A percentile compares a stretch with the other conserved stretches of the same genome.
These are phyloP conservation scores for Sanderia malayensis DNA, from an alignment of 30 jellyfish, hydroid and myxozoan genomes.

Conservation along the genomic window DNA sequence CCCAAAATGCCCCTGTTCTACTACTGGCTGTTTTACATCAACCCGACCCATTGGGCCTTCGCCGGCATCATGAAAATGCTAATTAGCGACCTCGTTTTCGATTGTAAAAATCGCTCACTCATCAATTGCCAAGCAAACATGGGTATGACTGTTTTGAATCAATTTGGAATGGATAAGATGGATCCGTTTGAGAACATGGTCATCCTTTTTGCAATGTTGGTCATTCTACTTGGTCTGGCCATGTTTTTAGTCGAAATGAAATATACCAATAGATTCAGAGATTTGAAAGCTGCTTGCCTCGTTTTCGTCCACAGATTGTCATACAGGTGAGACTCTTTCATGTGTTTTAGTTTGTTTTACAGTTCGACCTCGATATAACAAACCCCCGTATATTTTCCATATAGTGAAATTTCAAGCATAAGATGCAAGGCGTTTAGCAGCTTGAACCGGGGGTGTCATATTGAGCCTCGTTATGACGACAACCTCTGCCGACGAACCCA, in stretches of 20 bases:
- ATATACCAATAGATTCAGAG: conserved; percentile 24
- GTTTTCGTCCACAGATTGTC: not conserved
- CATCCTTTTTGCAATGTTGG: conserved; percentile 47
- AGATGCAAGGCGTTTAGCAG: no score
- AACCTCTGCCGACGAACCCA: no score
- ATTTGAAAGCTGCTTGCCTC: not conserved
- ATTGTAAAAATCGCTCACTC: conserved; percentile 51
- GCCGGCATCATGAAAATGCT: conserved; percentile 64
- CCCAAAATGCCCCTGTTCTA: conserved; percentile 88
- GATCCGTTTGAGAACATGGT: conserved; percentile 60
- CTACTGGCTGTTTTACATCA: conserved; percentile 86
- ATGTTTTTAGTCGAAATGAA: conserved; percentile 56
- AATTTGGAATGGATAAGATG: conserved; percentile 64
- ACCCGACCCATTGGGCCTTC: conserved; percentile 96
- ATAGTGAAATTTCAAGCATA: no score
- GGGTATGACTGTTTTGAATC: conserved; percentile 62
- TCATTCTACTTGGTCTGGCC: conserved; percentile 41
- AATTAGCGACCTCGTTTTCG: conserved; percentile 45
- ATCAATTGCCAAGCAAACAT: conserved; percentile 63
- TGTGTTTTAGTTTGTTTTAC: no score
- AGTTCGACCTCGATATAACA: no score
- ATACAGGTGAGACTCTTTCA: not conserved
- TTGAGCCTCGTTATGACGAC: no score
- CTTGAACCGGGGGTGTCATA: no score
- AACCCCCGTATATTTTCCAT: no score